Conservation (phyloP, 2,113 vertebrate genomes). For the Budorcas taxicolor region DNA sequence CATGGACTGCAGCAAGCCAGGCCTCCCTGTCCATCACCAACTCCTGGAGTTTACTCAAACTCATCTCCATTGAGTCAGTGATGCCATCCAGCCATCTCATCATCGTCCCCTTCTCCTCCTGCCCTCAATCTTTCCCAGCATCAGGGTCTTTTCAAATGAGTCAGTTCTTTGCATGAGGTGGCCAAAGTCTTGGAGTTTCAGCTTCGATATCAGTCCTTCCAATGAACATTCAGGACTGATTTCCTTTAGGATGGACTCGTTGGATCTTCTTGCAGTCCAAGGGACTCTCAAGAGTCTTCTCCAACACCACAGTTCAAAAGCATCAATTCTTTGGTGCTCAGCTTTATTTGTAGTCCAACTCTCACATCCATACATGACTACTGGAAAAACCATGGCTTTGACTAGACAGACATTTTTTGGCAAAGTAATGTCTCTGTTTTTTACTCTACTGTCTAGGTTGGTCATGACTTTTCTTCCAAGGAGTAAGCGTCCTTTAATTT, state of each 20-base stretch:
- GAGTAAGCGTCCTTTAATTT: not conserved
- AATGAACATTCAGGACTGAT: not conserved
- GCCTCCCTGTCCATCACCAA: not conserved
- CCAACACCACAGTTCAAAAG: not conserved
- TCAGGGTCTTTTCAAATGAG: not conserved
- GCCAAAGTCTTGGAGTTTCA: not conserved
- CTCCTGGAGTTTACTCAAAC: not conserved
- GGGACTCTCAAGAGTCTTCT: not conserved
- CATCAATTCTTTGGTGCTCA: accelerated
- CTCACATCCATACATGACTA: not conserved
- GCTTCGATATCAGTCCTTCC: not conserved
- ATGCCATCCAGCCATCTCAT: not conserved
- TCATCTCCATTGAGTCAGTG: not conserved
- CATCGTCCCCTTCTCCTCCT: not conserved
- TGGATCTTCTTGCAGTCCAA: not conserved
- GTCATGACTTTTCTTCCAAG: not conserved
- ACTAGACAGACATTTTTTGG: not conserved
- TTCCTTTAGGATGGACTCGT: not conserved
- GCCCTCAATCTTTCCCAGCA: not conserved
- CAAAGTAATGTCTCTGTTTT: not conserved
- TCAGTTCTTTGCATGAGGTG: not conserved
- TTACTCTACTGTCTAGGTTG: not conserved
- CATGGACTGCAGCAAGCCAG: not conserved
- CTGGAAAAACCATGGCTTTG: not conserved
- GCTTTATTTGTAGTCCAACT: not conserved